Evolutionary conservation across 2,888 invertebrate species (phyloP).

Genomic region (Dysmachus trigonus): DNA sequence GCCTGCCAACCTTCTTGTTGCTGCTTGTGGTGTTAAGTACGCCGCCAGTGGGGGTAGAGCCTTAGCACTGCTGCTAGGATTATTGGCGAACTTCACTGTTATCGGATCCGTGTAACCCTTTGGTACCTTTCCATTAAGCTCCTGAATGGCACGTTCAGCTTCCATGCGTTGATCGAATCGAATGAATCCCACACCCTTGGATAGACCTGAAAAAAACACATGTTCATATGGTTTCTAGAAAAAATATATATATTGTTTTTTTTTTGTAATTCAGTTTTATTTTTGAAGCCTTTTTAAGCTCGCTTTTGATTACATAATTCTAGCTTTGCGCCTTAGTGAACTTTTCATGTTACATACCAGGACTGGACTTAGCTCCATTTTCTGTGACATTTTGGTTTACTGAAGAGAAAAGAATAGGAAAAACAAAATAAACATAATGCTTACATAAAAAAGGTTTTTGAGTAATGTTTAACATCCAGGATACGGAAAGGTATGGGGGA

Average conservation of each 20-base stretch:
- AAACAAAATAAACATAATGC: conserved; percentile 46
- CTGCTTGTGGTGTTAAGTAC: conserved; percentile 83
- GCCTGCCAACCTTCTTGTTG: conserved; percentile 83
- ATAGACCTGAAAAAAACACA: conserved; percentile 73
- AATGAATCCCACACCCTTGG: conserved; percentile 94
- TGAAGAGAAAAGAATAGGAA: conserved; percentile 64
- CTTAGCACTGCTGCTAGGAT: conserved; percentile 88
- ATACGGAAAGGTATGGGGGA: neutral
- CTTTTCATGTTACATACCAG: conserved; percentile 60
- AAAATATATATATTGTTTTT: too few relatives aligned
- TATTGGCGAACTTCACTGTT: conserved; percentile 94
- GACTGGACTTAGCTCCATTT: conserved; percentile 65
- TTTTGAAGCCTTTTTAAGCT: conserved; percentile 4
- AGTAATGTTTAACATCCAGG: neutral
- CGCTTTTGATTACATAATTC: conserved; percentile 8
- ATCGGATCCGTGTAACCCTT: conserved; percentile 89
- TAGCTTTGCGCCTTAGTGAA: conserved; percentile 14
- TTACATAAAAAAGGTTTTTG: conserved; percentile 29
- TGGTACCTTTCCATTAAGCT: conserved; percentile 89
- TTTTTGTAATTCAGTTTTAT: neutral
- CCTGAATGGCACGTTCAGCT: conserved; percentile 90
- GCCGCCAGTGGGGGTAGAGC: conserved; percentile 84
- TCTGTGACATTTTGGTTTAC: conserved; percentile 66
- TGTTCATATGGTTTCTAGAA: neutral
- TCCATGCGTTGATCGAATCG: conserved; percentile 92